Base-by-base conservation (phyloP, 1,140 invertebrate species). In the Bombus ignitus region DNA sequence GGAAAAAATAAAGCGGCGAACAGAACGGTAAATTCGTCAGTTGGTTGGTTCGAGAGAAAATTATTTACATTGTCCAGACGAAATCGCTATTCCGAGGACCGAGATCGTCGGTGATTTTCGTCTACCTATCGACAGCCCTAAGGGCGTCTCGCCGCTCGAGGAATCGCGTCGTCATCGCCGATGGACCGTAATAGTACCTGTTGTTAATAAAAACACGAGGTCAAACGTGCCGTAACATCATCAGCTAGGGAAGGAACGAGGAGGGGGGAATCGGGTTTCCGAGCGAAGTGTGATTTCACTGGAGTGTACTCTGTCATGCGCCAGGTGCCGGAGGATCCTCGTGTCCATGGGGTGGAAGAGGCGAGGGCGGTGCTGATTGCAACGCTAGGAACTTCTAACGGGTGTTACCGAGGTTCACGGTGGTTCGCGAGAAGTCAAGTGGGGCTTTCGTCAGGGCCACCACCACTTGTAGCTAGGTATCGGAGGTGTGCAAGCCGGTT, bases 301-400 rank as follows among this genome's bases (percentile, higher is more conserved):
- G 82, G 89, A 90, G 89, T 90, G 89, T 90, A 90, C 89, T 90
- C 88, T 90, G 89, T 90, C 89, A 90, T 90, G 89, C 89, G 88
- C 88, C 89, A 90, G 88, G 89, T 90, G 88, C 86, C 79, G 80
- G 71, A 85, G 89, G 81, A 86, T 89, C 73, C 88, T 75, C 71
- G 76, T 59, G 83, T 66, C 68, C 62, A 68, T n/a, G 37, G 68
- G 71, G 75, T 72, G 83, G 53, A 75, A 73, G 59, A 47, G 35
- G 71, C 65, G 59, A 72, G 68, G 86, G 75, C 59, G 83, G 83
- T 86, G 86, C 79, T 68, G 83, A 87, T 85, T 71, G 83, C 86
- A 62, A 75, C 85, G 81, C 47, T 82, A 86, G 74, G 81, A 90
- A 88, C 75, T 82, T 90, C 89, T 90, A 90, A 85, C 88, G 86